Conservation (phyloP, 2,113 vertebrate genomes). For the Calonectris borealis region DNA sequence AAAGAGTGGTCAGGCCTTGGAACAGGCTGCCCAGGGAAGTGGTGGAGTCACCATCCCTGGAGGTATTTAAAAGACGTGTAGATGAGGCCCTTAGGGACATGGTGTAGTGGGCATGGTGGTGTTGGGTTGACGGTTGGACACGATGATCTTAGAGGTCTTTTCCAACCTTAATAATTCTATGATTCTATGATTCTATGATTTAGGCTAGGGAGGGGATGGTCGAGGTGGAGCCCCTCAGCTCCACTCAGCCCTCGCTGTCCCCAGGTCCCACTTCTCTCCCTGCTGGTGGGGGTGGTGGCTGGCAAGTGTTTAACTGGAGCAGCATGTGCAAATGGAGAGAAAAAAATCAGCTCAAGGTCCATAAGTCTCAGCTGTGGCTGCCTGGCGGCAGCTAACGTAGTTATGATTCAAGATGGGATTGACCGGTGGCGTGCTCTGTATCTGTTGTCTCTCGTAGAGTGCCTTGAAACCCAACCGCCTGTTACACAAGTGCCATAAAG, state of each 20-base stretch:
- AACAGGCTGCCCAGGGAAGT: no score
- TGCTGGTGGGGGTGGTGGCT: fast-evolving
- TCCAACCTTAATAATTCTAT: no score
- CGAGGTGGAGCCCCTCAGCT: no score
- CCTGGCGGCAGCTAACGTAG: background rate
- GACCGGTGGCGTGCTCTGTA: fast-evolving
- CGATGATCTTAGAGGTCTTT: no score
- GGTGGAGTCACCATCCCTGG: no score
- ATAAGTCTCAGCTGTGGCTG: background rate
- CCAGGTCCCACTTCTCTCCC: background rate
- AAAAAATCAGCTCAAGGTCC: background rate
- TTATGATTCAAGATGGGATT: background rate
- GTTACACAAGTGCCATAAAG: background rate
- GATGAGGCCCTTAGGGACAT: no score
- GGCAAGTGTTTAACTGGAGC: background rate
- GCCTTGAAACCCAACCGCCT: background rate
- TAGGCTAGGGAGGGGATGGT: background rate
- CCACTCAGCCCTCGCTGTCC: background rate
- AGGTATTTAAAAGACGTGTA: no score
- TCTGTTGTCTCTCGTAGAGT: no score
- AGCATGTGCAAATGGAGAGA: background rate
- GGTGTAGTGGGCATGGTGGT: no score
- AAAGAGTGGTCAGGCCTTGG: no score
- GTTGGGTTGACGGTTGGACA: no score
- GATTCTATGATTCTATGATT: no score